A percentile compares a stretch with the other conserved stretches of the same genome.
Evolutionary conservation across 23 tunicate genomes (phyloP).

Genomic region (Trididemnum nubilum): DNA sequence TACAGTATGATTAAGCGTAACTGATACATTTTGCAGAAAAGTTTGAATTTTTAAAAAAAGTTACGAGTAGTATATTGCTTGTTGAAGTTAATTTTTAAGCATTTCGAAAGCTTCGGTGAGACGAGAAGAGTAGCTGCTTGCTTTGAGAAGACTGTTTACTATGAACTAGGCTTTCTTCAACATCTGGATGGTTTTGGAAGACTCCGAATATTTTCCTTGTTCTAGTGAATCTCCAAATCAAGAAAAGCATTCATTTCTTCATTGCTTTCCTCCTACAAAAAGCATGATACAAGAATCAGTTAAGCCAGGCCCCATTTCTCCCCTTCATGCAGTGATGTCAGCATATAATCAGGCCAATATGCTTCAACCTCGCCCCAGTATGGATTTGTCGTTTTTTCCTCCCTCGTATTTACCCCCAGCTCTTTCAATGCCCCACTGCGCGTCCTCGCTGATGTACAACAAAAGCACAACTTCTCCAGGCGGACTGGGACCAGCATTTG

Average conservation of each 20-base stretch:
- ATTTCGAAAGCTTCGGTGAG: no score
- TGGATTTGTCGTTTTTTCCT: conserved; percentile 71
- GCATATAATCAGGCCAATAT: conserved; percentile 44
- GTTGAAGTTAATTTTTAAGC: no score
- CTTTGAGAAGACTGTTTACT: no score
- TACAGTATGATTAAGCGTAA: no score
- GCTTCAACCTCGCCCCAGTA: conserved; percentile 63
- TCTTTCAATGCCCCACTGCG: conserved; percentile 65
- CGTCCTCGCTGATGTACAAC: conserved; percentile 69
- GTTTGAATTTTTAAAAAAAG: no score
- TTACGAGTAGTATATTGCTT: no score
- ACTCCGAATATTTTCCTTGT: background rate
- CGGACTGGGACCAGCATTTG: conserved; percentile 69
- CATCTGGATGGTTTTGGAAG: conserved; percentile 36
- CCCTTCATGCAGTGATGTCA: conserved; percentile 90
- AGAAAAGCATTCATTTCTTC: conserved; percentile 3
- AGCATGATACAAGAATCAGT: conserved; percentile 91
- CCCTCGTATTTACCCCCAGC: conserved; percentile 75
- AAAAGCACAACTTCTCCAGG: conserved; percentile 47
- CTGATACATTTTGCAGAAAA: no score
- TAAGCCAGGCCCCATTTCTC: conserved; percentile 90
- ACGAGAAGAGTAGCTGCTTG: no score
- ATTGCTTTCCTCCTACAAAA: conserved; percentile 4
- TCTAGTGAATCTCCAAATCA: background rate
- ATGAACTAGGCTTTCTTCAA: no score